These are phyloP conservation scores for Oreochromis mossambicus DNA, from an alignment of 2,797 vertebrate species.

Conservation along the genomic window DNA sequence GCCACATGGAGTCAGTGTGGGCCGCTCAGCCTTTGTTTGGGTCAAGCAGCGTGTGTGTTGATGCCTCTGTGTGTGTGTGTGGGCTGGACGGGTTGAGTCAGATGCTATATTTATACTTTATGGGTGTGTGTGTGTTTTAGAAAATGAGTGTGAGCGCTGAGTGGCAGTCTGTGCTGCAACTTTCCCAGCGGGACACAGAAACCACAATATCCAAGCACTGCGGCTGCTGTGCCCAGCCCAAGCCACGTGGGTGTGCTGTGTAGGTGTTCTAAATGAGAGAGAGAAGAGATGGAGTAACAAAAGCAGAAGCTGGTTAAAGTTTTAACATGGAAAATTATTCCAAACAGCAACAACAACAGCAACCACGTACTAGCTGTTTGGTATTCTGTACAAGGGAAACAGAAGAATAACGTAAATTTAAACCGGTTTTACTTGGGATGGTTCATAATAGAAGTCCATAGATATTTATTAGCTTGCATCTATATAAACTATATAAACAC, in stretches of 20 bases:
- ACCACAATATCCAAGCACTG: conserved; percentile 42
- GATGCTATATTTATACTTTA: conserved; percentile 52
- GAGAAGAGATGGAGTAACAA: background rate
- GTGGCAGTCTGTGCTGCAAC: conserved; percentile 64
- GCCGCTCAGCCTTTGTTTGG: background rate
- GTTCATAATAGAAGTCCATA: background rate
- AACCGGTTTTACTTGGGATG: background rate
- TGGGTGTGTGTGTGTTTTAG: conserved; percentile 7
- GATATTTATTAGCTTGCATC: background rate
- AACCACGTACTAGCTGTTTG: rapidly evolving
- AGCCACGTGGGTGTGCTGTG: conserved; percentile 32
- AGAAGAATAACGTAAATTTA: background rate
- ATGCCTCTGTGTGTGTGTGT: conserved; percentile 3
- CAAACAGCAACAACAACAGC: background rate
- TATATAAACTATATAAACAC: background rate
- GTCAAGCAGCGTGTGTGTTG: background rate
- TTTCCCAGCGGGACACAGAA: conserved; percentile 53
- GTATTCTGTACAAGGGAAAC: background rate
- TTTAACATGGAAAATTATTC: background rate
- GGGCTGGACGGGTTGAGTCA: conserved; percentile 56
- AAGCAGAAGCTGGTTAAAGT: background rate
- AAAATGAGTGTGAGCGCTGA: conserved; percentile 30
- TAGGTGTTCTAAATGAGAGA: conserved; percentile 10
- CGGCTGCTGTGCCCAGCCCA: conserved; percentile 23
- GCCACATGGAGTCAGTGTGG: conserved; percentile 66